Percentiles rank a stretch among this genome's conserved stretches.
phyloP scores from a whole-genome alignment of 1,140 invertebrate genomes.

The Chymomyza costata region DNA sequence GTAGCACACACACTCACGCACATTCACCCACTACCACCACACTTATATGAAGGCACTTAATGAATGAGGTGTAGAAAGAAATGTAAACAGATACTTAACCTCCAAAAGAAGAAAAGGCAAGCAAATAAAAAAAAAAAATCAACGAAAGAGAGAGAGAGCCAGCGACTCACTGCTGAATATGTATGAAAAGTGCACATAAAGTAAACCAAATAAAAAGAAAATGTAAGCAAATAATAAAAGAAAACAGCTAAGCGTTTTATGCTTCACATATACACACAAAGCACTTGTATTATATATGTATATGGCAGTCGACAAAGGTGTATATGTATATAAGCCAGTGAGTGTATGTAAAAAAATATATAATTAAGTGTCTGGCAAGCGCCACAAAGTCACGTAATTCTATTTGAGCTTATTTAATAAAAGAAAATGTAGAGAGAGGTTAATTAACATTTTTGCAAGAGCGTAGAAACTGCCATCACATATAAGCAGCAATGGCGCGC shows the following conservation, averaged over 20 bases:
- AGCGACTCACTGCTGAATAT: conserved; percentile 30
- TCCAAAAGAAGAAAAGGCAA: conserved; percentile 44
- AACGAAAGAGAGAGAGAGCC: conserved; percentile 33
- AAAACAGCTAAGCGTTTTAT: conserved; percentile 56
- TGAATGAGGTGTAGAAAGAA: conserved; percentile 54
- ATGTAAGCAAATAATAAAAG: conserved; percentile 55
- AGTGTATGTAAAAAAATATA: conserved; percentile 21
- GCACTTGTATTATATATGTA: no score
- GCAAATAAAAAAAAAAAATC: conserved; percentile 50
- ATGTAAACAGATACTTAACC: conserved; percentile 62
- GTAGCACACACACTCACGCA: conserved; percentile 17
- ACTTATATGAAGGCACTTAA: conserved; percentile 33
- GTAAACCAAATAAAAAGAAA: conserved; percentile 51
- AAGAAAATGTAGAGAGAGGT: conserved; percentile 45
- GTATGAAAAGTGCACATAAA: conserved; percentile 22
- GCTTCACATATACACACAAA: conserved; percentile 7
- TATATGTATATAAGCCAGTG: conserved; percentile 29
- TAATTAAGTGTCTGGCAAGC: conserved; percentile 54
- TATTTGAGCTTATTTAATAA: conserved; percentile 64
- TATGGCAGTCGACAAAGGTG: conserved; percentile 30
- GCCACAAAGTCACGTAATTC: conserved; percentile 59
- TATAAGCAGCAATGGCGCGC: background rate
- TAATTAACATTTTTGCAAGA: conserved; percentile 48
- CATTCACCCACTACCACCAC: no score
- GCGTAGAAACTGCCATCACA: no score